phyloP scores from a whole-genome alignment of 2,888 invertebrate genomes.

The Parascotia fuliginaria region DNA sequence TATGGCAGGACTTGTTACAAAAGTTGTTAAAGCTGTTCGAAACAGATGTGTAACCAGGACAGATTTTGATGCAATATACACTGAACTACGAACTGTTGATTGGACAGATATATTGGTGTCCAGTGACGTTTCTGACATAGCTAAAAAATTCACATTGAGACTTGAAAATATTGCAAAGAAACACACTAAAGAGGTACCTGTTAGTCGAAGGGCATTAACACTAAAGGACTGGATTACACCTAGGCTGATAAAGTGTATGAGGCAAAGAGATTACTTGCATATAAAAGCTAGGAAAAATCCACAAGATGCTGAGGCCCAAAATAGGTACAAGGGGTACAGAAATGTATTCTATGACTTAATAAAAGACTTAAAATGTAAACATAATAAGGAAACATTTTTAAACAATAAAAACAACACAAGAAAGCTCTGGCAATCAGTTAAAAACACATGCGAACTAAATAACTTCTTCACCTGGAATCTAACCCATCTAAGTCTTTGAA shows the following conservation, averaged over 20 bases:
- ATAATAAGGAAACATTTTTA: background rate
- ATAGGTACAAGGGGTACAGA: background rate
- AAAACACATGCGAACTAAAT: background rate
- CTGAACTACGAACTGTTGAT: too few relatives aligned
- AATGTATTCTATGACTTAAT: background rate
- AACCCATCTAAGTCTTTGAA: background rate
- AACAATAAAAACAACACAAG: background rate
- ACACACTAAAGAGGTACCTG: too few relatives aligned
- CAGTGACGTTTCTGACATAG: too few relatives aligned
- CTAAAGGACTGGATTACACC: too few relatives aligned
- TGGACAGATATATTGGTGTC: too few relatives aligned
- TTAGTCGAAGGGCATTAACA: too few relatives aligned
- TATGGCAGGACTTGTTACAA: too few relatives aligned
- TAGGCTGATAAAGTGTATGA: background rate
- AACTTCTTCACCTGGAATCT: background rate
- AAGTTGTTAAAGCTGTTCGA: too few relatives aligned
- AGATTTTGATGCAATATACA: too few relatives aligned
- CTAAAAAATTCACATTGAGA: too few relatives aligned
- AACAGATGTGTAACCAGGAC: too few relatives aligned
- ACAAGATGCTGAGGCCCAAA: background rate
- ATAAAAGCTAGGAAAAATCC: background rate
- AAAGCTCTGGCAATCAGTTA: background rate
- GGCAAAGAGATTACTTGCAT: background rate
- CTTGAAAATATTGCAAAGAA: too few relatives aligned
- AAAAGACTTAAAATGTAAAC: background rate